Percentiles rank a stretch among this genome's conserved stretches.
Conservation (phyloP, 2,797 vertebrate species). For the Cryptoprocta ferox region DNA sequence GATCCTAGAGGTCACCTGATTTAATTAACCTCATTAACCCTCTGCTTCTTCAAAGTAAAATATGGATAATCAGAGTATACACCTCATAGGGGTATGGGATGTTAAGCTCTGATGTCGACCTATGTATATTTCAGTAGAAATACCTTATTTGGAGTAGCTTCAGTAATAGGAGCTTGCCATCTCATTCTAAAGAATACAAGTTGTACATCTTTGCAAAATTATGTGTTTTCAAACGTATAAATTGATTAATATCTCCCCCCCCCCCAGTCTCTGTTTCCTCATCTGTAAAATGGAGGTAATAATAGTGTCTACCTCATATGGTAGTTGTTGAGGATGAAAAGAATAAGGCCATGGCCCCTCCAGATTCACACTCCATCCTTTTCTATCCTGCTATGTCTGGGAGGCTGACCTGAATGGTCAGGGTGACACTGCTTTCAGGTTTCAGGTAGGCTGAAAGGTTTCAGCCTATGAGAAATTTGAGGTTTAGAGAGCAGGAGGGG, state of each 20-base stretch:
- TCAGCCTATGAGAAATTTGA: neutral
- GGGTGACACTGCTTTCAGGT: neutral
- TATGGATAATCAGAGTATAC: neutral
- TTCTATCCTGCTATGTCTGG: neutral
- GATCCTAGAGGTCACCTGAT: neutral
- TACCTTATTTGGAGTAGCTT: neutral
- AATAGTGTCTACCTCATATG: neutral
- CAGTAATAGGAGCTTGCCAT: neutral
- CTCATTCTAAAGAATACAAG: neutral
- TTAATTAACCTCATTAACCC: neutral
- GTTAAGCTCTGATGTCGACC: neutral
- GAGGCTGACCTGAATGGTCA: neutral
- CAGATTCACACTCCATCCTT: neutral
- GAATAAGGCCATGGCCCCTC: neutral
- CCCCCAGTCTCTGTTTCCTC: neutral
- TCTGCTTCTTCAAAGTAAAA: neutral
- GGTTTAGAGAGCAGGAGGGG: neutral
- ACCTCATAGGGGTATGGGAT: neutral
- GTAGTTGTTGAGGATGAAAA: neutral
- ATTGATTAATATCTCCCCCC: neutral
- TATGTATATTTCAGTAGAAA: neutral
- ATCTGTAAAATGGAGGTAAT: neutral
- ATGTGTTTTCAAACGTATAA: neutral
- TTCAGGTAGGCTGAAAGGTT: neutral
- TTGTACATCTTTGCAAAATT: slow-evolving; percentile 8